Conservation (phyloP, 2,113 vertebrate genomes). For the Oryzias curvinotus region DNA sequence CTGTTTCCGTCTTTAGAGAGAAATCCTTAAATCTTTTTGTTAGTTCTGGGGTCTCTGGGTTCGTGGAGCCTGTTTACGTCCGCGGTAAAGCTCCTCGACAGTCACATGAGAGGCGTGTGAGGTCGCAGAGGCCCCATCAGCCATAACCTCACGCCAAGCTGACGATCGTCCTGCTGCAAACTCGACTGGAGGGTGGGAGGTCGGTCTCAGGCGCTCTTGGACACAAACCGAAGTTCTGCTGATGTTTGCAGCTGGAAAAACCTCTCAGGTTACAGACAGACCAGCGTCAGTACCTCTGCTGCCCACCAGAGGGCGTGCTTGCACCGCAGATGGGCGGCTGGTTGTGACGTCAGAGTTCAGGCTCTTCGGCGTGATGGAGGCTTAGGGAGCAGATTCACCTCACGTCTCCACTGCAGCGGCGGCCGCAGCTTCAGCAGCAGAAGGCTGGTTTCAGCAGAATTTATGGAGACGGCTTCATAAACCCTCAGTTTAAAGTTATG, state of each 20-base stretch:
- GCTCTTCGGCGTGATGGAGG: conserved; percentile 8
- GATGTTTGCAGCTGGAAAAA: no score
- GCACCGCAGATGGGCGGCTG: not conserved
- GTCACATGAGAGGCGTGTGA: conserved; percentile 7
- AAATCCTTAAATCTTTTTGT: not conserved
- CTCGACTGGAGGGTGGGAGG: not conserved
- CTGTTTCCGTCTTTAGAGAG: no score
- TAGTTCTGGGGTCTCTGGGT: not conserved
- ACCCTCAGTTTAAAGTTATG: no score
- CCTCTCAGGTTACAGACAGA: no score
- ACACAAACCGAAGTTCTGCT: no score
- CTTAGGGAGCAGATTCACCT: conserved; percentile 41
- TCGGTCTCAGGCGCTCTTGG: no score
- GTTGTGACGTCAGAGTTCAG: not conserved
- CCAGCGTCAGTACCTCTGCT: not conserved
- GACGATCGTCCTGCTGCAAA: not conserved
- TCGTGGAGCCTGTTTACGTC: not conserved
- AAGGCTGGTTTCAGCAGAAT: no score
- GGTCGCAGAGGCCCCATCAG: no score
- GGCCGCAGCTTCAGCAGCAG: not conserved
- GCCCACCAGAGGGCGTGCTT: conserved; percentile 49
- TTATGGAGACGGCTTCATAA: no score
- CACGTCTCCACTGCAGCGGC: conserved; percentile 50
- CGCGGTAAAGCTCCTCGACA: not conserved
- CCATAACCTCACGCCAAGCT: not conserved